A percentile compares a stretch with the other conserved stretches of the same genome.
Conservation (phyloP, 2,888 invertebrate species). For the Drosophila putrida region DNA sequence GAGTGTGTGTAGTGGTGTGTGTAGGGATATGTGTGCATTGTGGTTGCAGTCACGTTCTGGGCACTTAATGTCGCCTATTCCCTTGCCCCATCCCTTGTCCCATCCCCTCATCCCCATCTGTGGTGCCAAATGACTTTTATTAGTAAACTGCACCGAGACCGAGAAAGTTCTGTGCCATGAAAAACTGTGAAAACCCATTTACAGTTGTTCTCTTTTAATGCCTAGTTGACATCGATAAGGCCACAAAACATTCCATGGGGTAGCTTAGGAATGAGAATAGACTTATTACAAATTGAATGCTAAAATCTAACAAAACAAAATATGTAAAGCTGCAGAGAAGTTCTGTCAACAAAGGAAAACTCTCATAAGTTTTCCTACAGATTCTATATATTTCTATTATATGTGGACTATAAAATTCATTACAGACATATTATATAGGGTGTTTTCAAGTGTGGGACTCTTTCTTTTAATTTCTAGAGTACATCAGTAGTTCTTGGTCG, state of each 20-base stretch:
- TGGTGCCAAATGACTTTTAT: slow-evolving; percentile 71
- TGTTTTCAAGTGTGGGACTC: no score
- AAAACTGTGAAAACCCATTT: slow-evolving; percentile 32
- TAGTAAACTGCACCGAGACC: slow-evolving; percentile 63
- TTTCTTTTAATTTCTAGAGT: no score
- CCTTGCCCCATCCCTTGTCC: slow-evolving; percentile 7
- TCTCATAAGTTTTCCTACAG: no score
- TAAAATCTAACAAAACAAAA: no score
- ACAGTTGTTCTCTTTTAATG: slow-evolving; percentile 16
- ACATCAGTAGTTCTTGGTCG: no score
- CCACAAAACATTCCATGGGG: neutral
- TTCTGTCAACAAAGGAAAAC: no score
- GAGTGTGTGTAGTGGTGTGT: slow-evolving; percentile 5
- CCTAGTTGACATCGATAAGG: neutral
- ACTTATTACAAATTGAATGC: no score
- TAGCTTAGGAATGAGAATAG: neutral
- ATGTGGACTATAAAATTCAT: no score
- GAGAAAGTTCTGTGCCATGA: slow-evolving; percentile 37
- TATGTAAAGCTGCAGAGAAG: no score
- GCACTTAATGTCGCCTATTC: slow-evolving; percentile 40
- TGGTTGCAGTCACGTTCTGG: slow-evolving; percentile 51
- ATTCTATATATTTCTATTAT: no score
- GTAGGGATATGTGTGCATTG: slow-evolving; percentile 30
- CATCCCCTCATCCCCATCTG: slow-evolving; percentile 25
- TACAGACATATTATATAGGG: no score